phyloP scores from a whole-genome alignment of 2,888 invertebrate genomes.

The Myopa testacea region DNA sequence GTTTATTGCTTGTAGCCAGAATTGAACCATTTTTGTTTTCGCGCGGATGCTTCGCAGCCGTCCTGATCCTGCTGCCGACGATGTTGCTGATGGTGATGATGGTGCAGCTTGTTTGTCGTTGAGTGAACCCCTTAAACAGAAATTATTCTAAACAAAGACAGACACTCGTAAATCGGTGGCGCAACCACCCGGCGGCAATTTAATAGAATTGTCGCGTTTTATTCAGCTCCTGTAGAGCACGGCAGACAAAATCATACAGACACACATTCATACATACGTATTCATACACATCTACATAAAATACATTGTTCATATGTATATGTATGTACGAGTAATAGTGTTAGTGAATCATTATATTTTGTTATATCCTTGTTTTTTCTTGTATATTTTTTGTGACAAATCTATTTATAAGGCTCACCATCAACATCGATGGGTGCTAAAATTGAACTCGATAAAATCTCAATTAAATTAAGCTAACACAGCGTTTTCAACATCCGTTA shows the following conservation, averaged over 20 bases:
- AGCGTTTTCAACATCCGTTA: no score
- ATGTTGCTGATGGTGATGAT: neutral
- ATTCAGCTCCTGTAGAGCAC: neutral
- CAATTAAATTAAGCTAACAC: slow-evolving; percentile 13
- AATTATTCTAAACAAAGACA: slow-evolving; percentile 15
- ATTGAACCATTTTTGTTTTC: neutral
- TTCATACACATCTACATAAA: neutral
- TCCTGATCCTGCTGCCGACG: neutral
- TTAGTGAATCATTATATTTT: no score
- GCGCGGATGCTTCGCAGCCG: neutral
- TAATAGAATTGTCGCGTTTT: slow-evolving; percentile 2
- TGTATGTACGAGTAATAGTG: neutral
- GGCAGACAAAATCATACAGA: neutral
- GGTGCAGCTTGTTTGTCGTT: slow-evolving; percentile 1
- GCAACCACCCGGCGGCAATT: neutral
- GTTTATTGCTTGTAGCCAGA: neutral
- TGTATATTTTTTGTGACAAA: neutral
- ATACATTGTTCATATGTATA: no score
- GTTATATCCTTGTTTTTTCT: no score
- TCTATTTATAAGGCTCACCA: neutral
- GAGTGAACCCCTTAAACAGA: slow-evolving; percentile 8
- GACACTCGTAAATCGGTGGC: neutral
- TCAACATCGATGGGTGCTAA: neutral
- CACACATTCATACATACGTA: neutral
- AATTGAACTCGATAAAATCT: slow-evolving; percentile 21